Conservation (phyloP, 2,113 vertebrate species). For the Alaudala cheleensis region DNA sequence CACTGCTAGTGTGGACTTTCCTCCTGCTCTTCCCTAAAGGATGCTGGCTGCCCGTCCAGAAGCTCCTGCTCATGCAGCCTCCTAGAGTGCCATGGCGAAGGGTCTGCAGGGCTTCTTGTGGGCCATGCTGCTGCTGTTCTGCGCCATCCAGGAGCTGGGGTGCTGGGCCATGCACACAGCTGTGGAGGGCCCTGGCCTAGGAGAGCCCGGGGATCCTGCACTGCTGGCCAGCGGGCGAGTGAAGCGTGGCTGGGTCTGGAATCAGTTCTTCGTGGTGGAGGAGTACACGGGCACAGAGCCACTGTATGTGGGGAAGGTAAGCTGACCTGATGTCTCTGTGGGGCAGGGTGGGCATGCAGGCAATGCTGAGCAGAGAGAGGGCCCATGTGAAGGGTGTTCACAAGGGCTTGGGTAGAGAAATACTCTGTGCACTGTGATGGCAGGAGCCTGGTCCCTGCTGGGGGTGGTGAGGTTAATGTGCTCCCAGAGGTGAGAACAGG, state of each 20-base stretch:
- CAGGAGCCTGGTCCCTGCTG: not conserved
- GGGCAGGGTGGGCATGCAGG: not conserved
- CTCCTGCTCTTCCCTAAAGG: not conserved
- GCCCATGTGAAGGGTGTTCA: not conserved
- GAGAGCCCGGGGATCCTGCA: constrained; percentile 55
- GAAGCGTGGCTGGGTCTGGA: constrained; percentile 99
- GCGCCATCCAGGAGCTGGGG: constrained; percentile 28
- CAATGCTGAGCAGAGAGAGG: not conserved
- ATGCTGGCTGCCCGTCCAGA: not conserved
- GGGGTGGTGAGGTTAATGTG: not conserved
- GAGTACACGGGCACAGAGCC: constrained; percentile 98
- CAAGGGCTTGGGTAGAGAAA: not conserved
- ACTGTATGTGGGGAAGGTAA: constrained; percentile 98
- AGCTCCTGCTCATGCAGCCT: constrained; percentile 24
- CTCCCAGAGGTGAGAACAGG: not conserved
- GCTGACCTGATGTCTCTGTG: not conserved
- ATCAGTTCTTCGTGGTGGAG: constrained; percentile 99
- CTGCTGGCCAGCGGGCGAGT: constrained; percentile 81
- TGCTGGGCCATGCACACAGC: not conserved
- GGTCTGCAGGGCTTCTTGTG: constrained; percentile 45
- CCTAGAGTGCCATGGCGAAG: constrained; percentile 42
- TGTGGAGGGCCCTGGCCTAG: not conserved
- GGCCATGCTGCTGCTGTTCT: constrained; percentile 66
- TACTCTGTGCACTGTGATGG: not conserved
- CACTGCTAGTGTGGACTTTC: not conserved